Base-by-base conservation (phyloP, 2,888 invertebrate genomes). In the Silvanus unidentatus region DNA sequence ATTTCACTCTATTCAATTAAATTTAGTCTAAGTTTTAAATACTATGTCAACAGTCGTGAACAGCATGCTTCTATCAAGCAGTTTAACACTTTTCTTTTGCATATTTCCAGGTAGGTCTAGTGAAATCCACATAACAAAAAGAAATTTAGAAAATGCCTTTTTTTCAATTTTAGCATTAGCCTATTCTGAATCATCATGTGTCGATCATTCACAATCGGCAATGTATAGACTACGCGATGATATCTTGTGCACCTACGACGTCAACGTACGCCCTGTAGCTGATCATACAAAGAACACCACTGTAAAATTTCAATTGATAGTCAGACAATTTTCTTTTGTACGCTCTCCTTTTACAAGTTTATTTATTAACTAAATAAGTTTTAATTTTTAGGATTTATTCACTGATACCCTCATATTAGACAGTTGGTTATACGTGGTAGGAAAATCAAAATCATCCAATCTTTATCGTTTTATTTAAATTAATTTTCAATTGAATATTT, bases 351-450 rank as follows among this genome's bases (percentile, higher is more conserved):
- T 37, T 9, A 37, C n/a, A 4, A 15, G 3, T 15, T 16, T 4
- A 4, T 11, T 13, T 6, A 15, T 15, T 37, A 15, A 15, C 4
- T 13, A n/a, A 37, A 16, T 9, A 22, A 3, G 22, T 22, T n/a
- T n/a, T n/a, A n/a, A 11, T 15, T 37, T 9, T 37, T 37, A 37
- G 37, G 16, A 16, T 4, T 3, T 11, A 15, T 15, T 4, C 6
- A 37, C 37, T 10, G 15, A 15, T 37, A 37, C 13, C 15, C 10
- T 37, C 6, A 15, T 8, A 6, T n/a, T 37, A 11, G 16, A 37
- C 10, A 37, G 37, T 15, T 37, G 37, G 37, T 15, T 37, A 6
- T 9, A 9, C 15, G 12, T 37, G 37, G 37, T 37, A 16, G 15
- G 37, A 22, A 5, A 5, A 22, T 8, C n/a, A n/a, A 22, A 5